Base-by-base conservation (phyloP, 2,797 vertebrate genomes). In the Triplophysa bombifrons region DNA sequence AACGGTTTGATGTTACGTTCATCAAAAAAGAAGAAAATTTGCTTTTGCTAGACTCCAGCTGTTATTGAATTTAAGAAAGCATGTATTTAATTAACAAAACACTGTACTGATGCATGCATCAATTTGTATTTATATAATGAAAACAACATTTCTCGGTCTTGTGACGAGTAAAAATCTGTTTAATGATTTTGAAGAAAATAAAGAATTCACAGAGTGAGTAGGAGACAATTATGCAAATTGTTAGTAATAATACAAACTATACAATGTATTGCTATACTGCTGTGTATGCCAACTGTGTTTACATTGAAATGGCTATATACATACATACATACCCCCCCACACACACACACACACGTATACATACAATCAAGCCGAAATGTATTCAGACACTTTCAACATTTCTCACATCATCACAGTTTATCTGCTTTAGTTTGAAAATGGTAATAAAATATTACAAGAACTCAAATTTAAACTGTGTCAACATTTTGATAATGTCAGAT, bases 31-130 rank as follows among this genome's bases (percentile, higher is more conserved):
- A 10, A 9, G 61, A 63, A 12, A 75, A 58, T 83, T 89, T 88
- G 77, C 88, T 87, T 86, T 90, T 87, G 25, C 25, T 61, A 92
- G 89, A 90, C 88, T 92, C 90, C 90, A 93, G 91, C 91, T 93
- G 91, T 91, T 90, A 90, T 89, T 86, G 89, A 86, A 90, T 92
- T 93, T 92, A 91, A 93, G 91, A 91, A 90, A 92, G 89, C 90
- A 91, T 90, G 88, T 91, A 92, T 93, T 93, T 91, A 93, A 93
- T 94, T 93, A 93, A 92, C 89, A 92, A 89, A 88, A 85, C 51
- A 89, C 88, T 90, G 88, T 88, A 87, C 86, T 88, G 88, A 89
- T 90, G 91, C 90, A 87, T 89, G 27, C 27, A 86, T 89, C 89
- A 85, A 87, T 90, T 90, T 92, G 44, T 67, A 74, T 89, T 89